These are phyloP conservation scores for Baronia brevicornis DNA, from an alignment of 2,888 invertebrate genomes.

Conservation along the genomic window DNA sequence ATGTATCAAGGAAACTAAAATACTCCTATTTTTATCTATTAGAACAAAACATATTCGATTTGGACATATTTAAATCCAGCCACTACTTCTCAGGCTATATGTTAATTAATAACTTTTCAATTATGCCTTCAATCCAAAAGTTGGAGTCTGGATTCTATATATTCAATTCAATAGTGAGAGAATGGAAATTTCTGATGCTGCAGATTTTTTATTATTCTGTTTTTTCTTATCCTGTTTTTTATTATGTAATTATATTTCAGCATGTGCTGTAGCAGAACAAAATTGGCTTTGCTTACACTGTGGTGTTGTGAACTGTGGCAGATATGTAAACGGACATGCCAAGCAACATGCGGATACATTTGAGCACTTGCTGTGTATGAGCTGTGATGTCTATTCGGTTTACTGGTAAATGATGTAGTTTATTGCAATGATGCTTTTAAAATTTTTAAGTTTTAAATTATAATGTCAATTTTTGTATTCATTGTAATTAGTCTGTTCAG, in stretches of 20 bases:
- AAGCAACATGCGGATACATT: slow-evolving; percentile 78
- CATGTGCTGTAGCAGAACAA: slow-evolving; percentile 78
- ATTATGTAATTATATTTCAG: slow-evolving; percentile 45
- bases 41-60: too few relatives aligned
- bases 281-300: slow-evolving; percentile 87
- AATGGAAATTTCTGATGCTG: too few relatives aligned
- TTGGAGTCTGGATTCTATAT: too few relatives aligned
- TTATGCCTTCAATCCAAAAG: too few relatives aligned
- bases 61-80: too few relatives aligned
- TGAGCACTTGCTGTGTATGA: slow-evolving; percentile 84
- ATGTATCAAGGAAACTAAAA: too few relatives aligned
- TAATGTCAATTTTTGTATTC: background rate
- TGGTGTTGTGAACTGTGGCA: slow-evolving; percentile 83
- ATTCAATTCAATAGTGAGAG: too few relatives aligned
- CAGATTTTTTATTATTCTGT: slow-evolving; percentile 1
- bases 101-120: too few relatives aligned
- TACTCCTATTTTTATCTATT: too few relatives aligned
- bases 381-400: slow-evolving; percentile 82
- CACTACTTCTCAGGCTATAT: too few relatives aligned
- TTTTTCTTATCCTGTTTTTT: slow-evolving; percentile 4
- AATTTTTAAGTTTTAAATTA: too few relatives aligned
- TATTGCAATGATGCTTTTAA: slow-evolving; percentile 4
- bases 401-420: slow-evolving; percentile 80
- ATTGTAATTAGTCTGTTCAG: too few relatives aligned
- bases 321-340: slow-evolving; percentile 86